A percentile compares a stretch with the other conserved stretches of the same genome.
Evolutionary conservation across 2,888 invertebrate species (phyloP).

Genomic region (Stictocephala bisonia): DNA sequence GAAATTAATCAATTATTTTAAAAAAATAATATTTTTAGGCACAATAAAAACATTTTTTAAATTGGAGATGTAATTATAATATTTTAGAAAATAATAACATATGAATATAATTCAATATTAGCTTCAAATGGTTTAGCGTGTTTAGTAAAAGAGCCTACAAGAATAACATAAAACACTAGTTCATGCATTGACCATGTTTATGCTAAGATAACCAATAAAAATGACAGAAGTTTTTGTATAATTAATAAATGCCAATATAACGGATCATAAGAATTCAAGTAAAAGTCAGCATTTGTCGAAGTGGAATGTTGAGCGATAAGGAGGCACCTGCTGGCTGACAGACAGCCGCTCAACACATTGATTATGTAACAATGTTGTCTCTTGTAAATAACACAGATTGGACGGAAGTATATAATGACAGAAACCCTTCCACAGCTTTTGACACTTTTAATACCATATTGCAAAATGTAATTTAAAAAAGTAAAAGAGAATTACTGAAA

Average conservation of each 20-base stretch:
- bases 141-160: neutral
- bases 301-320: neutral
- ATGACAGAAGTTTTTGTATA: neutral
- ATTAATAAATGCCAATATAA: neutral
- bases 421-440: neutral
- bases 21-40: neutral
- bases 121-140: neutral
- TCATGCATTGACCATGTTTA: neutral
- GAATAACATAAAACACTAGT: neutral
- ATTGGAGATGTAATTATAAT: neutral
- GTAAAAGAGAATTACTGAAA: neutral
- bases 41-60: neutral
- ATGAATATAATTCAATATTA: constrained; percentile 1
- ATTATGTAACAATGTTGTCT: neutral
- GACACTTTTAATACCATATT: neutral
- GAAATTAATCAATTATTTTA: neutral
- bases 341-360: neutral
- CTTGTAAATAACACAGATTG: constrained; percentile 1
- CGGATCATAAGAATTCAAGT: neutral
- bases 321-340: neutral
- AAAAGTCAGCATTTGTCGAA: neutral
- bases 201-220: neutral
- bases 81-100: neutral
- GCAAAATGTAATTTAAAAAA: neutral
- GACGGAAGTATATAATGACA: neutral